phyloP scores from a whole-genome alignment of 1,140 invertebrate genomes.

The Cherax destructor region DNA sequence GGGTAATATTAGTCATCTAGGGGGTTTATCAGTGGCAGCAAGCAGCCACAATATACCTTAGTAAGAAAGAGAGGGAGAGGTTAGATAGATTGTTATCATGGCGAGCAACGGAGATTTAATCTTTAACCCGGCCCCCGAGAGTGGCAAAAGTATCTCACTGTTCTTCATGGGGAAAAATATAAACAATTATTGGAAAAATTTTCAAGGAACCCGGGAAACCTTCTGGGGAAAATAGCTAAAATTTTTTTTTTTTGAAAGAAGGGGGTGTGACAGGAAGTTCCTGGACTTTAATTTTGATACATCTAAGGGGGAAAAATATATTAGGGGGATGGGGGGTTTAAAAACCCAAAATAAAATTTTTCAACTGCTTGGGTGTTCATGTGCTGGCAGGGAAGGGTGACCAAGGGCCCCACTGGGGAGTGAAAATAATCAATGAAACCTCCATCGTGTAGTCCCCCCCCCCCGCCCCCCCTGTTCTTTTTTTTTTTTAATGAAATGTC shows the following conservation, averaged over 20 bases:
- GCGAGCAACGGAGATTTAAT: neutral
- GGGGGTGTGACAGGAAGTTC: conserved; percentile 84
- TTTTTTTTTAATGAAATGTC: neutral
- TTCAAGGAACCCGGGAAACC: conserved; percentile 87
- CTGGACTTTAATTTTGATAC: conserved; percentile 95
- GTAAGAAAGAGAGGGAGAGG: too few relatives aligned
- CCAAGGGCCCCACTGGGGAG: conserved; percentile 94
- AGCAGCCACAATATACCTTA: too few relatives aligned
- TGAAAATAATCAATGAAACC: conserved; percentile 45
- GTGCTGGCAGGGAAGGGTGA: conserved; percentile 90
- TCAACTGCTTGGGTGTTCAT: conserved; percentile 94
- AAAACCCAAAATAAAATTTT: conserved; percentile 96
- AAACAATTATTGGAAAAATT: conserved; percentile 87
- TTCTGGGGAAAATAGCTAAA: conserved; percentile 95
- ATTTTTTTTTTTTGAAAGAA: conserved; percentile 97
- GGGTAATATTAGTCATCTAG: too few relatives aligned
- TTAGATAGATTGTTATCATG: neutral
- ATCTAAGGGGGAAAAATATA: conserved; percentile 89
- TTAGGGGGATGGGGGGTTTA: conserved; percentile 96
- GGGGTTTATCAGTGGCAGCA: too few relatives aligned
- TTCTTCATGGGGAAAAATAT: conserved; percentile 86
- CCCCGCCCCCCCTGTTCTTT: neutral
- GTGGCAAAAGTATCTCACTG: conserved; percentile 83
- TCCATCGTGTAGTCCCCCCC: neutral
- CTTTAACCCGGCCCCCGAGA: conserved; percentile 71